phyloP scores from a whole-genome alignment of 2,113 vertebrate genomes.

The Myodes glareolus region DNA sequence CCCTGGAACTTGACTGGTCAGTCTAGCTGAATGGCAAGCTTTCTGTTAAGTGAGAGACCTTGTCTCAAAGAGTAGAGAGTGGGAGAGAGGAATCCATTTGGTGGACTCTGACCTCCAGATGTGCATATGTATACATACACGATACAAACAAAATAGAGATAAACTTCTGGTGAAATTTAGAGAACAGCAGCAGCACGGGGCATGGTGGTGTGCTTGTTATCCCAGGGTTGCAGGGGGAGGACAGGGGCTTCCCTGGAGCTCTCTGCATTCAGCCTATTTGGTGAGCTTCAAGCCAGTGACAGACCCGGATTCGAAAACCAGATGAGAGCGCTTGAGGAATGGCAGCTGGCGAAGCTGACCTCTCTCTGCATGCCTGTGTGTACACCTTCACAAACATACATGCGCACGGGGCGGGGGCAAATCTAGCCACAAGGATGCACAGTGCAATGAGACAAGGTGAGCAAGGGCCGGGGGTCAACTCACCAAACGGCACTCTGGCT shows the following conservation, averaged over 20 bases:
- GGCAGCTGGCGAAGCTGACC: not conserved
- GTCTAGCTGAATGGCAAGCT: not conserved
- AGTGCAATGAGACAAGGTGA: not conserved
- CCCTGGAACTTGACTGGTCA: not conserved
- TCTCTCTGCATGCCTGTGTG: not conserved
- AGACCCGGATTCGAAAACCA: not conserved
- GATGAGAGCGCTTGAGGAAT: not conserved
- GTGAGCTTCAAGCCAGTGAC: not conserved
- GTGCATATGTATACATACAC: not conserved
- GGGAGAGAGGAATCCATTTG: not conserved
- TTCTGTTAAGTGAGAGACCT: not conserved
- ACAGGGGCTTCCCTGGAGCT: not conserved
- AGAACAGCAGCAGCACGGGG: not conserved
- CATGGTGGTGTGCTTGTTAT: not conserved
- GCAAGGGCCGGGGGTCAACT: not conserved
- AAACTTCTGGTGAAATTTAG: not conserved
- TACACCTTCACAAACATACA: not conserved
- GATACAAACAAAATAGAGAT: not conserved
- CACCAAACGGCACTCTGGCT: constrained; percentile 79
- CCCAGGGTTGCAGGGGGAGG: not conserved
- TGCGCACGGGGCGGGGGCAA: too few species aligned
- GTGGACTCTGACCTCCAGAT: not conserved
- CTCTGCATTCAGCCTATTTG: not conserved
- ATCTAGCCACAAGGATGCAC: too few species aligned
- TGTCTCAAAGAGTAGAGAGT: not conserved